These are phyloP conservation scores for Paedocypris micromegethes DNA, from an alignment of 2,797 vertebrate species.

Conservation along the genomic window DNA sequence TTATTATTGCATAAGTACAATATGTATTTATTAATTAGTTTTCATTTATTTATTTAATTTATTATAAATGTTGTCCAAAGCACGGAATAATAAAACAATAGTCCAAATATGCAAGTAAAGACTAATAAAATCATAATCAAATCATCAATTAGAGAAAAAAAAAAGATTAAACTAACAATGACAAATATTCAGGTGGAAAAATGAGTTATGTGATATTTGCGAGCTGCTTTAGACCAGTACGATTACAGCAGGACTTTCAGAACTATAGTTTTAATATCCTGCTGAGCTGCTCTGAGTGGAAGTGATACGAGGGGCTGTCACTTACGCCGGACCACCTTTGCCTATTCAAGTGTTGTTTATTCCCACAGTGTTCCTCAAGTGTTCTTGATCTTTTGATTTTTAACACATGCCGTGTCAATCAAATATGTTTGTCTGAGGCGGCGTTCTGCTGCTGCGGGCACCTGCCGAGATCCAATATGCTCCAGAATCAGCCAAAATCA, in stretches of 20 bases:
- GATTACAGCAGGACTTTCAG: conserved; percentile 2
- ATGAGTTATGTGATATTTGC: conserved; percentile 34
- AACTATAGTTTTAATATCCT: conserved; percentile 28
- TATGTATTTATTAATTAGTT: too few species aligned
- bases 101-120: too few species aligned
- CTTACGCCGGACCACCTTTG: conserved; percentile 2
- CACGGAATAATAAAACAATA: too few species aligned
- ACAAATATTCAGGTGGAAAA: conserved; percentile 35
- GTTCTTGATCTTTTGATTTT: conserved; percentile 4
- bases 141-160: too few species aligned
- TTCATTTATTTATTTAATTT: too few species aligned
- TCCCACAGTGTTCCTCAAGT: background rate
- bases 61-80: too few species aligned
- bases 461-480: conserved; percentile 10
- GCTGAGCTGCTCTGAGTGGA: background rate
- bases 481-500: conserved; percentile 18
- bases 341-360: background rate
- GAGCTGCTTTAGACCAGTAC: conserved; percentile 12
- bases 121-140: too few species aligned
- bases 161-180: background rate
- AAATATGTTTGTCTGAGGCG: conserved; percentile 25
- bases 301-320: background rate
- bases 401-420: conserved; percentile 1
- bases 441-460: background rate
- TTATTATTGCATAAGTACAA: too few species aligned